phyloP scores from a whole-genome alignment of 2,888 invertebrate species.

The Mantis religiosa region DNA sequence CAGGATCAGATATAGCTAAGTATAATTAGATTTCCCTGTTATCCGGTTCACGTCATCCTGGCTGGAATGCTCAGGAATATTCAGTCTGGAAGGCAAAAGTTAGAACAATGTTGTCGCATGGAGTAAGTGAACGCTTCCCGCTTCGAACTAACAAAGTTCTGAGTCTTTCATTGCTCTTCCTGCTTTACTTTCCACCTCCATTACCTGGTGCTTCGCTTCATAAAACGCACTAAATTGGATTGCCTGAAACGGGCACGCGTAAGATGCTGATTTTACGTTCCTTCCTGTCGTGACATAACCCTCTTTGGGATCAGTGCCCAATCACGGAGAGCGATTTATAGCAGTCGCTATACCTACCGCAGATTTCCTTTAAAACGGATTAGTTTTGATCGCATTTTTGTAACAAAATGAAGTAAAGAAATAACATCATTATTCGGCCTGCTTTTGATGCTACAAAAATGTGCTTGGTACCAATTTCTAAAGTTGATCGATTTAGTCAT shows the following conservation, averaged over 20 bases:
- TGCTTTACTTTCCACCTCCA: neutral
- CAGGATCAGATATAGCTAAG: neutral
- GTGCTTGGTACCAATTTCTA: too few species aligned
- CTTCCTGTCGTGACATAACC: neutral
- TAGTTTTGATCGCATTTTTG: too few species aligned
- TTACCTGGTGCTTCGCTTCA: neutral
- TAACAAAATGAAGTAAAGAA: too few species aligned
- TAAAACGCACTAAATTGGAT: neutral
- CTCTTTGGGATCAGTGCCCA: neutral
- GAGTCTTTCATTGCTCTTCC: neutral
- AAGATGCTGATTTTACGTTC: neutral
- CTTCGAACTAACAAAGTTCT: neutral
- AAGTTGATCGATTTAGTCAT: too few species aligned
- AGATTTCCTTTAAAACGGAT: too few species aligned
- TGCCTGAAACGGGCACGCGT: neutral
- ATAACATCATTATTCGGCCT: too few species aligned
- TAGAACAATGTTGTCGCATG: neutral
- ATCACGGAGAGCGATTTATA: neutral
- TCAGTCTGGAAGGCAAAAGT: neutral
- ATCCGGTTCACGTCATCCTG: neutral
- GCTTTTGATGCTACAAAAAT: too few species aligned
- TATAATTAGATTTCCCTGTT: neutral
- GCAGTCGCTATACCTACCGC: too few species aligned
- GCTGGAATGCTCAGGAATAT: neutral
- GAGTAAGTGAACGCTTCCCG: neutral